Percentiles rank a stretch among this genome's conserved stretches.
Conservation (phyloP, 2,113 vertebrate genomes). For the Phyllostomus hastatus region DNA sequence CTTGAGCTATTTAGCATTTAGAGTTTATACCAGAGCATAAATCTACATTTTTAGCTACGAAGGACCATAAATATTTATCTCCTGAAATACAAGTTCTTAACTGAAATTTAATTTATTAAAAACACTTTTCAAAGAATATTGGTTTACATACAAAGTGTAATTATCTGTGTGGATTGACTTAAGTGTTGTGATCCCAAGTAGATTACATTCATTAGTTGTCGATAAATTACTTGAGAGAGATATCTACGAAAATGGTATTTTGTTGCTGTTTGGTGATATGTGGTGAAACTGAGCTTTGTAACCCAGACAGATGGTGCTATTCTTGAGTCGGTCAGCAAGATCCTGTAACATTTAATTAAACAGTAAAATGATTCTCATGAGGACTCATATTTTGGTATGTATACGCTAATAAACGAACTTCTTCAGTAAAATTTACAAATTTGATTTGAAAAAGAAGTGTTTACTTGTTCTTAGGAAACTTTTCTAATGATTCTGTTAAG, state of each 20-base stretch:
- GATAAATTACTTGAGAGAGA: constrained; percentile 59
- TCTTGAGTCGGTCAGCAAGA: constrained; percentile 77
- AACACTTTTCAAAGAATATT: not conserved
- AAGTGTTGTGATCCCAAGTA: not conserved
- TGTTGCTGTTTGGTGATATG: constrained; percentile 61
- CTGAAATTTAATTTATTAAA: constrained; percentile 32
- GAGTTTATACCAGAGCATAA: constrained; percentile 26
- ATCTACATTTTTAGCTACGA: constrained; percentile 13
- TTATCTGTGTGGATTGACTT: not conserved
- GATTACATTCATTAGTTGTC: constrained; percentile 44
- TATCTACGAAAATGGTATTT: constrained; percentile 54
- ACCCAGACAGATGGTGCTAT: constrained; percentile 78
- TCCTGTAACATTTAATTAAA: constrained; percentile 80
- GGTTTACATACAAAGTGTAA: not conserved
- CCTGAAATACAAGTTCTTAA: constrained; percentile 5
- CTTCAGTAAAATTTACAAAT: constrained; percentile 48
- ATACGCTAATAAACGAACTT: constrained; percentile 29
- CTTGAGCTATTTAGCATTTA: constrained; percentile 24
- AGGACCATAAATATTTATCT: constrained; percentile 38
- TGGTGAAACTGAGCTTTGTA: constrained; percentile 65
- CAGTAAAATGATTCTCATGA: constrained; percentile 74
- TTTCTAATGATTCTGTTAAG: constrained; percentile 27
- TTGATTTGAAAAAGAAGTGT: constrained; percentile 40
- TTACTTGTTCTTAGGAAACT: constrained; percentile 14
- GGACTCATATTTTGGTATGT: constrained; percentile 68